Conservation (phyloP, 2,888 invertebrate species). For the Alcis repandata region DNA sequence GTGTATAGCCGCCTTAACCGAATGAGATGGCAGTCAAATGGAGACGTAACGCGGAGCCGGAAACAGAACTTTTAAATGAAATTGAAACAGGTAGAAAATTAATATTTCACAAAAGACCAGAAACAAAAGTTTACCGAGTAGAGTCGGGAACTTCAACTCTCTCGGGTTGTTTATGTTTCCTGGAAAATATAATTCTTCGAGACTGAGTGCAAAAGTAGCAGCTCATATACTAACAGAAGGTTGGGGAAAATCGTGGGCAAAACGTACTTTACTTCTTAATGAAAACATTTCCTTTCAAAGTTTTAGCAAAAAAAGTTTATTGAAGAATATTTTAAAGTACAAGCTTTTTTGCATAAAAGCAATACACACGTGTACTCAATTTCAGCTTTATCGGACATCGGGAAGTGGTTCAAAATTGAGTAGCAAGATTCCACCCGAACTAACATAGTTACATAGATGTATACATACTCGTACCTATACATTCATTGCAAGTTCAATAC, state of each 20-base stretch:
- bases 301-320: not conserved
- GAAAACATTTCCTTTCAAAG: not conserved
- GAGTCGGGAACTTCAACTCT: slow-evolving; percentile 23
- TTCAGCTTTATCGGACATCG: too few relatives aligned
- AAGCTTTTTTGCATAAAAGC: too few relatives aligned
- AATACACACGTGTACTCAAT: too few relatives aligned
- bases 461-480: too few relatives aligned
- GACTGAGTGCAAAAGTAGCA: slow-evolving; percentile 13
- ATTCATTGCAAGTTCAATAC: too few relatives aligned
- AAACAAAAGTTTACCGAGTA: slow-evolving; percentile 25
- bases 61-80: slow-evolving; percentile 22
- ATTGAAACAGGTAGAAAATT: slow-evolving; percentile 35
- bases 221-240: not conserved
- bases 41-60: not conserved
- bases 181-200: slow-evolving; percentile 11
- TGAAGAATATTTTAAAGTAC: not conserved
- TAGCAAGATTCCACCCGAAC: too few relatives aligned
- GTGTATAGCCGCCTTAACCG: slow-evolving; percentile 1
- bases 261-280: not conserved
- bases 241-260: not conserved
- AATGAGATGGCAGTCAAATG: slow-evolving; percentile 18
- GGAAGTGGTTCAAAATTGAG: too few relatives aligned
- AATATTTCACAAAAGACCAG: slow-evolving; percentile 26
- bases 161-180: slow-evolving; percentile 28
- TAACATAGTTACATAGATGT: too few relatives aligned